Conservation (phyloP, 2,888 invertebrate species). For the Euproctis similis region DNA sequence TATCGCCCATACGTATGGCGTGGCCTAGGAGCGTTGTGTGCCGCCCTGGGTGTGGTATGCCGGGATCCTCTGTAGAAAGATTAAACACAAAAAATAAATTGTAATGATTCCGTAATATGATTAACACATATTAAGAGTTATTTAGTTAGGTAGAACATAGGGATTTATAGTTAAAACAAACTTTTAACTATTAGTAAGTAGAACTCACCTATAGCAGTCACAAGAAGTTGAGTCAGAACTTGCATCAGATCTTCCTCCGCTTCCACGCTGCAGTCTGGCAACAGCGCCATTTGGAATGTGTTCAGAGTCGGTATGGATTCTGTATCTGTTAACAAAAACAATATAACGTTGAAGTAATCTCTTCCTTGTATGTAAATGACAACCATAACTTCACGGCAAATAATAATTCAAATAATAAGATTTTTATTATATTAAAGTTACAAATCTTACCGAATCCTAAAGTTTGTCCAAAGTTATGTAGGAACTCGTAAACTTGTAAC, state of each 20-base stretch:
- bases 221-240: constrained; percentile 90
- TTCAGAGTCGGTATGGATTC: constrained; percentile 90
- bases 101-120: too few species aligned
- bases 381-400: too few species aligned
- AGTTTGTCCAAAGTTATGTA: constrained; percentile 96
- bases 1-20: constrained; percentile 92
- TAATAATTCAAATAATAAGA: too few species aligned
- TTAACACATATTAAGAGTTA: too few species aligned
- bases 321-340: constrained; percentile 77
- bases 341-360: too few species aligned
- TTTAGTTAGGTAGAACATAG: too few species aligned
- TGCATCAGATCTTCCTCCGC: constrained; percentile 90
- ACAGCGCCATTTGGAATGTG: constrained; percentile 88
- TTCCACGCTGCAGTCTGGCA: constrained; percentile 86
- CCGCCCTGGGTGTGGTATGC: constrained; percentile 90
- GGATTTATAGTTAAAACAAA: too few species aligned
- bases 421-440: too few species aligned
- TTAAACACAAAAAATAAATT: too few species aligned
- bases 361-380: too few species aligned
- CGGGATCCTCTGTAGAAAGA: constrained; percentile 85
- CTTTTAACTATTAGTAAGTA: too few species aligned
- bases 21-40: constrained; percentile 94
- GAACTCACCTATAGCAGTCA: constrained; percentile 84
- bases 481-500: constrained; percentile 96
- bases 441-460: constrained; percentile 88